Evolutionary conservation across 2,888 invertebrate species (phyloP), one percentile per base, ranked within the genome.

Genomic region (Podotricha telesiphe): DNA sequence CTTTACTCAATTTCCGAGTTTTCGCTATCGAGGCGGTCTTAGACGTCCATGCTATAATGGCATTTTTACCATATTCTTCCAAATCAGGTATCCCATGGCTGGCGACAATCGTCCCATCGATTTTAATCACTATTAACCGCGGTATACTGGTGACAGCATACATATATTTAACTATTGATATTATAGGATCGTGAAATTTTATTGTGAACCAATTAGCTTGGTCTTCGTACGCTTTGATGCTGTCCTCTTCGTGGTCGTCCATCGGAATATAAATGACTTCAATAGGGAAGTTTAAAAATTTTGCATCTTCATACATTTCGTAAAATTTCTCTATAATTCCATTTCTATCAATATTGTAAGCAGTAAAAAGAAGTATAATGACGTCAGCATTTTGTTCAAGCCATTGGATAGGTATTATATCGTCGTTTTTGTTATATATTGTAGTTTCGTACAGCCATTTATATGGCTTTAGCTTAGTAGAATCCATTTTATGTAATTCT

Each of bases 171-270:
- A 93, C 78, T 1, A 72, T 72, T 0, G 69, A 55, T 77, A 89
- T 79, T 42, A 89, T 73, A 69, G 82, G 79, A 79, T 91, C 89
- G 73, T 80, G 70, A 75, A 79, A 82, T 8, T 76, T 75, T 11
- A 91, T 81, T 55, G 87, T 85, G 65, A 92, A 92, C 92, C 92
- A 93, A 64, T 93, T 92, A 0, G 92, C 92, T 81, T 93, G 92
- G 0, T 74, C 69, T 0, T 82, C 74, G 67, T 76, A 91, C 20
- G 82, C 80, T 0, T 68, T 61, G 17, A 65, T 64, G 79, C 84
- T 86, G 0, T 86, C 83, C 1, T 76, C 74, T 59, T 83, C 78
- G 0, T 67, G 81, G 0, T 86, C 86, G 47, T 92, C 92, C 78
- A 88, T 77, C 0, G 92, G 88, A 0, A 91, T 72, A 45, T 89